Evolutionary conservation across 2,113 vertebrate genomes (phyloP), one percentile per base, ranked within the genome.

Genomic region (Diphyllodes magnificus): DNA sequence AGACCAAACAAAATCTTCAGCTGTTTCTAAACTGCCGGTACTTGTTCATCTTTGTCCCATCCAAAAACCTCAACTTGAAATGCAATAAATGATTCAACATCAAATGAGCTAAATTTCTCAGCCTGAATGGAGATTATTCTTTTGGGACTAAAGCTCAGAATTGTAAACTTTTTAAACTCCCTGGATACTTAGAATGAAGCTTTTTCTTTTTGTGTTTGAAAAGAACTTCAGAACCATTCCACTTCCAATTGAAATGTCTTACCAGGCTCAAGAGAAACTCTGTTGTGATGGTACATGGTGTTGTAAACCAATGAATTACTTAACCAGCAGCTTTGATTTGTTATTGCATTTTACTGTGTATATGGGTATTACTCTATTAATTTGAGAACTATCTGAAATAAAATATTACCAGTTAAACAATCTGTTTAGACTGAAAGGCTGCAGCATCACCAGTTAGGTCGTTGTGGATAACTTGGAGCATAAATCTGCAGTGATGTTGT

Each of bases 191-290:
- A 76, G 72, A 95, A 96, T 63, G 76, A 73, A 86, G 64, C 85
- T 92, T 97, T 97, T 97, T 96, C 56, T 93, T 86, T 90, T 53
- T 6, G 72, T 49, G 16, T 33, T 80, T 97, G 89, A 95, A 95
- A 97, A 87, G 92, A 92, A 50, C 90, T 96, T 96, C 92, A 79
- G 80, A 92, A 91, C 57, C 70, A 61, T 88, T 76, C 44, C 7
- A 40, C 53, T 96, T 95, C 49, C 82, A 80, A 70, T 53, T 93
- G 86, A 94, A 96, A 91, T 33, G 42, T 85, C 65, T 76, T 49
- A 80, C 63, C 37, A 91, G 64, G 56, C 68, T 69, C 31, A 20
- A 66, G 57, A 91, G 80, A 70, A 94, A 50, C 33, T 54, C 78
- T 70, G 33, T 45, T 65, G 77, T 66, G 49, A 54, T n/a, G 49